Evolutionary conservation across 1,140 invertebrate species (phyloP), one percentile per base, ranked within the genome.

Genomic region (Mya arenaria): DNA sequence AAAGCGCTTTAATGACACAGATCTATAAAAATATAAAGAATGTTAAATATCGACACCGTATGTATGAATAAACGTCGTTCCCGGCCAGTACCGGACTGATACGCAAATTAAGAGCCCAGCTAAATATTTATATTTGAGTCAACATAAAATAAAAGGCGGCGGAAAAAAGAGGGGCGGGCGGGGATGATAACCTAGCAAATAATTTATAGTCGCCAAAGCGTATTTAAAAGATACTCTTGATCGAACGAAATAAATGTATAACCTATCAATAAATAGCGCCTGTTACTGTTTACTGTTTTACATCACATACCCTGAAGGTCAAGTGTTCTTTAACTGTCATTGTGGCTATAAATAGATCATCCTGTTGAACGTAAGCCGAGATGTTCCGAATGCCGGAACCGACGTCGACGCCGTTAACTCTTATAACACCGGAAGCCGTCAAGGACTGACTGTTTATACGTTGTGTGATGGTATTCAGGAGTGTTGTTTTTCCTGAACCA

Each of bases 311-410:
- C 90, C 94, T 93, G 83, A 94, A 94, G 36, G 87, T 90, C 13
- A 95, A 88, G 84, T 94, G 94, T 87, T 95, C 94, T 68, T 90
- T 89, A n/a, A 95, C 94, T 4, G 94, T 95, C 23, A 95, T 87
- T 4, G 93, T 94, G 17, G 91, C 92, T 28, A 94, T 91, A 87
- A 95, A 95, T 30, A 95, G 85, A 83, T 95, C 94, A 80, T 95
- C 93, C 92, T 99, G 98, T 91, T 99, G 98, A 0, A 99, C 97
- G 89, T 99, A 99, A 0, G 97, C 98, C 78, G 96, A 97, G 19
- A 97, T 93, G 5, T 96, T 95, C 19, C 96, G 95, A 25, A 87
- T 84, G 1, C 95, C 94, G 17, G 89, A 84, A 74, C 86, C 88
- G 6, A 92, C 83, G 62, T 73, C 52, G 6, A 89, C 83, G 4